Evolutionary conservation across 2,113 vertebrate species (phyloP).

Genomic region (Sardina pilchardus): DNA sequence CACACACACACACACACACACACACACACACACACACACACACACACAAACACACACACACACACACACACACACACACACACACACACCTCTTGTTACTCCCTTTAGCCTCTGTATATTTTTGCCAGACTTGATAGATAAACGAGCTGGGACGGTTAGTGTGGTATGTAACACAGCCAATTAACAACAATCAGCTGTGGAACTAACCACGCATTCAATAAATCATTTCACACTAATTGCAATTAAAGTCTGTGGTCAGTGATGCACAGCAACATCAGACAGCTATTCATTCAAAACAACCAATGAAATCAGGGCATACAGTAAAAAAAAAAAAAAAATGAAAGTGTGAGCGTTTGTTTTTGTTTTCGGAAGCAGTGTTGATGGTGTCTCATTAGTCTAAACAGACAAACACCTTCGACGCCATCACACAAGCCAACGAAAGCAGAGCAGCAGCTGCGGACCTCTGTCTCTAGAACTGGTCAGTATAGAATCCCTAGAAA

Average conservation of each 20-base stretch:
- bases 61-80: no score
- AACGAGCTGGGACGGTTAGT: no score
- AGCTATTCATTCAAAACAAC: constrained; percentile 61
- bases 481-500: no score
- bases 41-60: no score
- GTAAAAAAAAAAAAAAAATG: not conserved
- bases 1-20: no score
- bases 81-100: no score
- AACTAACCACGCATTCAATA: constrained; percentile 60
- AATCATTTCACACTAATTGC: constrained; percentile 69
- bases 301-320: constrained; percentile 45
- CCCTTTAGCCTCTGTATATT: not conserved
- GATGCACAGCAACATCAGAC: constrained; percentile 61
- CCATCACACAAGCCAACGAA: not conserved
- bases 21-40: no score
- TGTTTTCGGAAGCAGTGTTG: not conserved
- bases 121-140: no score
- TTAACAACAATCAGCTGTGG: constrained; percentile 58
- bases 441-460: not conserved
- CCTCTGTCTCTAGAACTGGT: no score
- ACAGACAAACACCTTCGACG: not conserved
- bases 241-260: constrained; percentile 68
- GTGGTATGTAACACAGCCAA: constrained; percentile 58
- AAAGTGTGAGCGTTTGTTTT: not conserved
- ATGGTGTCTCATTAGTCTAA: not conserved